Evolutionary conservation across 92 coral and sea anemone genomes (phyloP), one percentile per base, ranked within the genome.

Genomic region (Epizoanthus ramosus): DNA sequence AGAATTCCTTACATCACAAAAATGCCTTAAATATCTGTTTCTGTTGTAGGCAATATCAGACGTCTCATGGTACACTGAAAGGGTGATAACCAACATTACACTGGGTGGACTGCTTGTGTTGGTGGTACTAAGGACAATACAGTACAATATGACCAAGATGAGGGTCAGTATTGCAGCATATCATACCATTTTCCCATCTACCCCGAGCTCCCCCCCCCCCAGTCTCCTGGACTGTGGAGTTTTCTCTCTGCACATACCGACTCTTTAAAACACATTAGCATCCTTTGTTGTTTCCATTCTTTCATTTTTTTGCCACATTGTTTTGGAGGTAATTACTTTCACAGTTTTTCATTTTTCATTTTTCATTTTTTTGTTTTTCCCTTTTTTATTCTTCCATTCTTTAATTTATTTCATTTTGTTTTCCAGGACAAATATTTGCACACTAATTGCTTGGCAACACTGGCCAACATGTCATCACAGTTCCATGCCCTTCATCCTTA

Each of bases 81-180:
- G 99, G 85, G 97, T 89, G 69, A 88, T 97, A 41, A 94, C 92
- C 54, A 94, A 97, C 82, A 97, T 97, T 67, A 97, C 99, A 19
- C 83, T 94, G 28, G 99, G 98, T n/a, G 99, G 99, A 47, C 86
- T 97, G 41, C 87, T 97, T 72, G 99, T 97, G 18, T 83, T 97
- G 54, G 99, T 94, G n/a, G 99, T 97, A 19, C 92, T 97, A 0
- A 86, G 99, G 74, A 97, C 99, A 43, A 97, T 97, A 87, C 99
- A 97, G 74, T 97, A 97, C 79, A 97, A 97, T 39, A 97, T 97
- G 99, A 97, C 99, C 47, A 96, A 96, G 85, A 96, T 96, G 99
- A 96, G 99, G 88, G 99, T 94, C 39, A 87, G 98, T 86, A 63
- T 52, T 6, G 33, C 3, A 18, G n/a, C 6, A 8, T 69, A 57